Evolutionary conservation across 2,888 invertebrate genomes (phyloP), one percentile per base, ranked within the genome.

Genomic region (Cremastobaeus sp.): DNA sequence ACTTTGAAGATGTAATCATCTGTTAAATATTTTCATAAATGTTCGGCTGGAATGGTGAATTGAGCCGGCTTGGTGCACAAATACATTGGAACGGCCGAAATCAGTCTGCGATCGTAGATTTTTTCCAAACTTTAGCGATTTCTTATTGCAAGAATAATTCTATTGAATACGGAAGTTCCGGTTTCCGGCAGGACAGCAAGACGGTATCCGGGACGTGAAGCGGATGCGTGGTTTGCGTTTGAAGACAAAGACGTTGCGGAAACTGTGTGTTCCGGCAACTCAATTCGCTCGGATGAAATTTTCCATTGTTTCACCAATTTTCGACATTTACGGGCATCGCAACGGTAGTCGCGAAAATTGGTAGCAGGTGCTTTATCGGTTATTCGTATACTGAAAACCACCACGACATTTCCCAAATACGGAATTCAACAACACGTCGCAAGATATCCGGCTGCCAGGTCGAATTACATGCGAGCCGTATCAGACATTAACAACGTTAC

Each of bases 221-320:
- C 52, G 34, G 47, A 20, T 21, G 21, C 60, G 54, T 30, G 68
- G 68, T 59, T 74, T 57, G 74, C 69, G 74, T 74, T 64, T 57
- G 60, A 47, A 68, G 69, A 74, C 74, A 70, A 74, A 70, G 69
- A 74, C 74, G 50, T 47, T 48, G 62, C 55, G 57, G 66, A 64
- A 70, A 74, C 70, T 74, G 69, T 68, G 68, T 72, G 74, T 75
- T 73, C 71, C 75, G 65, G 75, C 64, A 64, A 76, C 76, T 74
- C 60, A 73, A 76, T 76, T 75, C 68, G 57, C 52, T 70, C 55
- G 62, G 64, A 48, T 66, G 60, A 73, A 59, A 74, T 65, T 74
- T 74, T 74, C 73, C 64, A 74, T 74, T 74, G 74, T 74, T 74
- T 74, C 74, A 48, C 68, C 74, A 74, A 74, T 74, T 74, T 69